Evolutionary conservation across 2,113 vertebrate species (phyloP), one percentile per base, ranked within the genome.

Genomic region (Opisthocomus hoazin): DNA sequence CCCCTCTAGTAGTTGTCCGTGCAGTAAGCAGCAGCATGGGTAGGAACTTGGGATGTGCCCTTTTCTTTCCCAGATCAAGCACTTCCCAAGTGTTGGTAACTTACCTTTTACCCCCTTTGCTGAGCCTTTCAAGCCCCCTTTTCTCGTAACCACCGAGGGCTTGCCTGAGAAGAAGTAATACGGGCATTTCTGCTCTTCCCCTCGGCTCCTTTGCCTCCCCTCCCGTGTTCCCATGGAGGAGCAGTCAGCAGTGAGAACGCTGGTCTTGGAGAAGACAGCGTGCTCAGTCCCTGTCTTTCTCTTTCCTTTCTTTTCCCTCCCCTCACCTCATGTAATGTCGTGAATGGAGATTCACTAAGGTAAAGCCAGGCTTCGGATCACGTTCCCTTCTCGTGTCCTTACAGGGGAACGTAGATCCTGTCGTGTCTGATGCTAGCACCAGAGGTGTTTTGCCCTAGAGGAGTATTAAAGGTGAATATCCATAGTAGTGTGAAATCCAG

Each of bases 381-480:
- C 1, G 4, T 56, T 68, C 51, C 45, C 57, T n/a, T 65, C 83
- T 86, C 26, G 0, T 19, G 3, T 22, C 57, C 82, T 53, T 39
- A 30, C 37, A 43, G 64, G 32, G 4, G 15, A 45, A 21, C 0
- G 0, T 18, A 32, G 37, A 32, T 53, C 43, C 54, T 57, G 17
- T 23, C 51, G 0, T 16, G 5, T 3, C 57, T 53, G 66, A 39
- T 1, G 2, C 12, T 24, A 12, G 20, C n/a, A 19, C 50, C 34
- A 29, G 66, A 56, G 69, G 8, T 66, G 5, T n/a, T 75, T 69
- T 58, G 30, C 13, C 34, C 34, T 34, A 20, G 15, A 48, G 36
- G 32, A 41, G 30, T 45, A 15, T 50, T 45, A 19, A 64, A 45
- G 48, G 54, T 74, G 58, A 43, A 32, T 82, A 24, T 34, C 71